A percentile compares a stretch with the other conserved stretches of the same genome.
Conservation (phyloP, 2,113 vertebrate species). For the Budorcas taxicolor region DNA sequence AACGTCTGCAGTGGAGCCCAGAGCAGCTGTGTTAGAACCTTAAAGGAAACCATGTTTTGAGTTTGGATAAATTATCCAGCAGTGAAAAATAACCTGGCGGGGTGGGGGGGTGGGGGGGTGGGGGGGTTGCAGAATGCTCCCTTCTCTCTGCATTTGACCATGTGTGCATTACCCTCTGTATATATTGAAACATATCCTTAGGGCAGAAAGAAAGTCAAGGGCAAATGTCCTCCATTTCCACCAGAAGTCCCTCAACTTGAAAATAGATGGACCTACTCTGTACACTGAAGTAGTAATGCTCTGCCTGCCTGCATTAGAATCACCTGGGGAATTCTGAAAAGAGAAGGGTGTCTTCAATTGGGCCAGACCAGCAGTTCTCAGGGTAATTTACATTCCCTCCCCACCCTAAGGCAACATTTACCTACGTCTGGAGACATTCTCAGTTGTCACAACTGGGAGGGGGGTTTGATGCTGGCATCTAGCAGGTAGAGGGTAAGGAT, state of each 20-base stretch:
- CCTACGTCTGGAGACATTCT: background rate
- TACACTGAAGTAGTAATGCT: background rate
- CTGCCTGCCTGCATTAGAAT: background rate
- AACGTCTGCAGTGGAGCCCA: background rate
- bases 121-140: too few relatives aligned
- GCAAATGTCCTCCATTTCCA: rapidly evolving
- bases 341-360: background rate
- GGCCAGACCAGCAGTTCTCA: background rate
- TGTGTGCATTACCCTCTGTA: rapidly evolving
- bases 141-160: background rate
- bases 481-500: background rate
- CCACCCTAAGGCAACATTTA: background rate
- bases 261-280: background rate
- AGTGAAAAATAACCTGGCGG: rapidly evolving
- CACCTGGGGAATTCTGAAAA: background rate
- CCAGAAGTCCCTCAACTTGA: background rate
- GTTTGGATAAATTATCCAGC: background rate
- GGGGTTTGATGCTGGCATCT: background rate
- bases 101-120: too few relatives aligned
- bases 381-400: too few relatives aligned
- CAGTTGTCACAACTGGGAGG: too few relatives aligned
- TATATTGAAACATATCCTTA: background rate
- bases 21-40: background rate
- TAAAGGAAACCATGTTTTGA: background rate
- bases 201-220: background rate